Evolutionary conservation across 2,888 invertebrate species (phyloP).

Genomic region (Hypselothyrea guttata): DNA sequence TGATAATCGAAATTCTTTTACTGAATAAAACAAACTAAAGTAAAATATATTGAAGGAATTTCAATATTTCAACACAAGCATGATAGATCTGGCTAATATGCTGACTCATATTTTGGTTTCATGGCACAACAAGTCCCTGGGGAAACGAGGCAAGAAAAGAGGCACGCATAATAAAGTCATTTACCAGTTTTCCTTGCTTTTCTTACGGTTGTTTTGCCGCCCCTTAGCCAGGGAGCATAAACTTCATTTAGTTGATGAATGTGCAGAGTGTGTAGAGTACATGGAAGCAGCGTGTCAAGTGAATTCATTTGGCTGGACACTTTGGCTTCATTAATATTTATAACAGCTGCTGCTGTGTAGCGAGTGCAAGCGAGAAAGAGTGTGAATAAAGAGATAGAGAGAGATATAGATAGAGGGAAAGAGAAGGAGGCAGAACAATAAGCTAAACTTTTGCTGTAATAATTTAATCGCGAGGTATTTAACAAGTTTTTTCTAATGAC

Average conservation of each 20-base stretch:
- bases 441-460: constrained; percentile 34
- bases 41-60: too few relatives aligned
- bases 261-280: constrained; percentile 18
- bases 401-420: not conserved
- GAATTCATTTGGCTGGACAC: constrained; percentile 54
- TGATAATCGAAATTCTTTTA: too few relatives aligned
- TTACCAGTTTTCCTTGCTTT: constrained; percentile 13
- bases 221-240: constrained; percentile 17
- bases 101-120: not conserved
- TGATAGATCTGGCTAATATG: not conserved
- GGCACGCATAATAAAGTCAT: constrained; percentile 36
- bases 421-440: constrained; percentile 20
- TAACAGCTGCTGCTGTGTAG: constrained; percentile 24
- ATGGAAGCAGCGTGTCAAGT: constrained; percentile 34
- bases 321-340: constrained; percentile 69
- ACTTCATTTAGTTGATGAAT: constrained; percentile 67
- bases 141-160: constrained; percentile 7
- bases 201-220: not conserved
- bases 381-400: not conserved
- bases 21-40: too few relatives aligned
- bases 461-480: constrained; percentile 54
- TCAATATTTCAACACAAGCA: too few relatives aligned
- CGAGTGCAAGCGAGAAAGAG: not conserved
- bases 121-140: constrained; percentile 6
- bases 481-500: constrained; percentile 46